phyloP scores from a whole-genome alignment of 2,797 vertebrate species.

The Acestrorhynchus altus region DNA sequence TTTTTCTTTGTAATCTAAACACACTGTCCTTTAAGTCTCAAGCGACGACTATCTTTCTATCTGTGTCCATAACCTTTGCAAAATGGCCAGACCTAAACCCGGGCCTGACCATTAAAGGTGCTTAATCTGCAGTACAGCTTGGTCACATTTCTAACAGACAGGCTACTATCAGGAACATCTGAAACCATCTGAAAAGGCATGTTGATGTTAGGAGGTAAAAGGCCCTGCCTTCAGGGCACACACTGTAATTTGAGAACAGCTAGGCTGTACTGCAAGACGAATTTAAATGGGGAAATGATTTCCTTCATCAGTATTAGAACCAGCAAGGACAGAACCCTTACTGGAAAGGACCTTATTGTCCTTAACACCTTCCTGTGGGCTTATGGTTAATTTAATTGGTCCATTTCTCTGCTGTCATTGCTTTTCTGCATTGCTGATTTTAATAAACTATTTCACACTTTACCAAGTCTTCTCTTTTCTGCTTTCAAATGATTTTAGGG shows the following conservation, averaged over 20 bases:
- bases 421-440: constrained; percentile 39
- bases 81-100: constrained; percentile 9
- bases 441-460: constrained; percentile 41
- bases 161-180: not conserved
- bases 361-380: not conserved
- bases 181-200: not conserved
- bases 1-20: not conserved
- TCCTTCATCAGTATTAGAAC: constrained; percentile 55
- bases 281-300: not conserved
- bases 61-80: constrained; percentile 56
- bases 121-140: constrained; percentile 1
- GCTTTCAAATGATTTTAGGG: not conserved
- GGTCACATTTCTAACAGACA: not conserved
- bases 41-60: not conserved
- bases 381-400: constrained; percentile 1
- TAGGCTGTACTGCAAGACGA: not conserved
- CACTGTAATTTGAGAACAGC: not conserved
- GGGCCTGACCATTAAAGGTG: not conserved
- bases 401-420: constrained; percentile 5
- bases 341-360: constrained; percentile 5
- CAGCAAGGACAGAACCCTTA: constrained; percentile 15
- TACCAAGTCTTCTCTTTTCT: not conserved
- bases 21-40: not conserved
- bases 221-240: not conserved
- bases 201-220: not conserved